These are phyloP conservation scores for Drosophila prosaltans DNA, from an alignment of 1,140 invertebrate species.

Conservation along the genomic window DNA sequence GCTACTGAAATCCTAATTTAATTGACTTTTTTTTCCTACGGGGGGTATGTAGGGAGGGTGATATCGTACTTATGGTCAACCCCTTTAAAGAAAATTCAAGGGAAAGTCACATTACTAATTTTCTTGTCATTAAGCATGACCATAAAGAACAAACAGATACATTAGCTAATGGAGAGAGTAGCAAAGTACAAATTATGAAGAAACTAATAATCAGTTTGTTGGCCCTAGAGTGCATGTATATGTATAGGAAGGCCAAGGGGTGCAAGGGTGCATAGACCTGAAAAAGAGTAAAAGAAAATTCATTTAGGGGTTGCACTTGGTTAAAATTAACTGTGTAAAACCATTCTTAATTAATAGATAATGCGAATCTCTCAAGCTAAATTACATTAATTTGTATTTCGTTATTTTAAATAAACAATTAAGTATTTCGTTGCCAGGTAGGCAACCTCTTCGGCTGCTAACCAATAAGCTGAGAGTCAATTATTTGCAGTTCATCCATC, in stretches of 20 bases:
- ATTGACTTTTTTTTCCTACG: background rate
- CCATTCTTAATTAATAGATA: conserved; percentile 11
- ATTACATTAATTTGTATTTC: conserved; percentile 12
- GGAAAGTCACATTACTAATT: conserved; percentile 6
- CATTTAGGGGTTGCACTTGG: background rate
- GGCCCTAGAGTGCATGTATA: background rate
- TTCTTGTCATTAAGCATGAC: conserved; percentile 8
- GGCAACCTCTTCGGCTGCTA: conserved; percentile 24
- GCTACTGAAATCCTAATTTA: background rate
- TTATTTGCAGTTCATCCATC: conserved; percentile 54
- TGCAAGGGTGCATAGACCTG: background rate
- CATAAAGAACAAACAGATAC: background rate
- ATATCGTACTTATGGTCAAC: background rate
- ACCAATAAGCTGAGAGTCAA: conserved; percentile 31
- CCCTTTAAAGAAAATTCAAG: conserved; percentile 1
- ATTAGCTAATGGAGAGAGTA: conserved; percentile 7
- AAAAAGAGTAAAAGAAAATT: conserved; percentile 5
- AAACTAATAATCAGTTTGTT: conserved; percentile 11
- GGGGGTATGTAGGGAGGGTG: background rate
- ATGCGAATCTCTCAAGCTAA: conserved; percentile 8
- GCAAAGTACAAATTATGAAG: conserved; percentile 8
- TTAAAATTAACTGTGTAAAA: background rate
- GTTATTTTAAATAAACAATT: conserved; percentile 13
- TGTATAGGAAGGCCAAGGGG: background rate
- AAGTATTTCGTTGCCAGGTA: conserved; percentile 30